These are phyloP conservation scores for Aphidius ervi DNA, from an alignment of 1,140 invertebrate species.

Conservation along the genomic window DNA sequence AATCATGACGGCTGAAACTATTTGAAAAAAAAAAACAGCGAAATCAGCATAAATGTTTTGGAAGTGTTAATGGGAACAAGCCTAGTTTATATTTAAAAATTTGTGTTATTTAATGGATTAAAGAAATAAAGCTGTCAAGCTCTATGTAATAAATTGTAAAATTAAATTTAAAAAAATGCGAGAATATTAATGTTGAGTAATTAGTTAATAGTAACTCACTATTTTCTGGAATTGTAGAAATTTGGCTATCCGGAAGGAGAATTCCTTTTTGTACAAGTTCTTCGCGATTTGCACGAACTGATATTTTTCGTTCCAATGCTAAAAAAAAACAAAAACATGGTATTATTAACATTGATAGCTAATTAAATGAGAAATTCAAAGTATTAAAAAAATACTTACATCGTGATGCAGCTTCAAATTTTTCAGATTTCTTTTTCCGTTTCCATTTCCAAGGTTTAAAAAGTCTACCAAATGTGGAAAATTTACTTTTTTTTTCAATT, in stretches of 20 bases:
- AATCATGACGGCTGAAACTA: too few relatives aligned
- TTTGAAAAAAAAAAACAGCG: too few relatives aligned
- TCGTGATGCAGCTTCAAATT: conserved; percentile 91
- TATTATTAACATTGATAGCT: neutral
- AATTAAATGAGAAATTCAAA: neutral
- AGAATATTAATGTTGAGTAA: conserved; percentile 1
- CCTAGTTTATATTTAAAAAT: too few relatives aligned
- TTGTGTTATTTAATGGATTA: too few relatives aligned
- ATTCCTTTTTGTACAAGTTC: conserved; percentile 96
- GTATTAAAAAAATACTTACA: conserved; percentile 64
- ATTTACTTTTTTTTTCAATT: conserved; percentile 85
- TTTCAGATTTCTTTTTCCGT: conserved; percentile 97
- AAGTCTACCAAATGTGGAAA: conserved; percentile 87
- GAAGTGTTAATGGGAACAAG: too few relatives aligned
- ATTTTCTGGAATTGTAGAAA: conserved; percentile 74
- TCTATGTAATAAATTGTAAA: too few relatives aligned
- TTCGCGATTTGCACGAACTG: conserved; percentile 92
- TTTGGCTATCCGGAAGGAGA: conserved; percentile 81
- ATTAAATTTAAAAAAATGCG: too few relatives aligned
- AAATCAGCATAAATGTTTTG: too few relatives aligned
- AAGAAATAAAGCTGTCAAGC: too few relatives aligned
- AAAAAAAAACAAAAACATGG: conserved; percentile 30
- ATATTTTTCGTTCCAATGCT: conserved; percentile 97
- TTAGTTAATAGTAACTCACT: conserved; percentile 56
- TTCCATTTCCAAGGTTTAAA: conserved; percentile 99